phyloP scores from a whole-genome alignment of 2,113 vertebrate genomes.

The Actenoides lindsayi region DNA sequence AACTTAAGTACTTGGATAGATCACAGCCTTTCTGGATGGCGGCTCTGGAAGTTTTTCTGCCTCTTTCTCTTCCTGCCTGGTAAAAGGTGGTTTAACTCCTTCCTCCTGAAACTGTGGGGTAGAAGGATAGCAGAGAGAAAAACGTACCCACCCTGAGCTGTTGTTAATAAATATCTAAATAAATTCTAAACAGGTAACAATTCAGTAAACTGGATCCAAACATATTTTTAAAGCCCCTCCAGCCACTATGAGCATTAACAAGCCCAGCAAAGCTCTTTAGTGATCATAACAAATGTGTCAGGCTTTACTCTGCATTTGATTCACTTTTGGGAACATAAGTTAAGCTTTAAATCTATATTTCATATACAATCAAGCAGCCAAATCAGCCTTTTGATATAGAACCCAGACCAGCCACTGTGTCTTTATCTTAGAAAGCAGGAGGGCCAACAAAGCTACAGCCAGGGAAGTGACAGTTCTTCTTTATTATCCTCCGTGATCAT shows the following conservation, averaged over 20 bases:
- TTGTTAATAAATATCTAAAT: background rate
- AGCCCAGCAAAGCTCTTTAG: slow-evolving; percentile 46
- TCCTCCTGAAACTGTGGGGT: background rate
- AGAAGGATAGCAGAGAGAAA: background rate
- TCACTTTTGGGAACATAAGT: slow-evolving; percentile 55
- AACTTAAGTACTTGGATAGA: background rate
- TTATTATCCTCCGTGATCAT: slow-evolving; percentile 52
- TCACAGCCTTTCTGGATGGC: background rate
- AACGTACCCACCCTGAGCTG: background rate
- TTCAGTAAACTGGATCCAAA: slow-evolving; percentile 7
- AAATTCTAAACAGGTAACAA: background rate
- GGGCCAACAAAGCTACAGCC: slow-evolving; percentile 64
- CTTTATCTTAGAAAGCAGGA: slow-evolving; percentile 76
- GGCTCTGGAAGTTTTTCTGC: background rate
- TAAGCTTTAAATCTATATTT: slow-evolving; percentile 75
- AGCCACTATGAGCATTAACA: slow-evolving; percentile 20
- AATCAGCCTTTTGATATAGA: slow-evolving; percentile 71
- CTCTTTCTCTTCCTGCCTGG: background rate
- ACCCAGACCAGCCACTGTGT: slow-evolving; percentile 44
- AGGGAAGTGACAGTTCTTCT: slow-evolving; percentile 71
- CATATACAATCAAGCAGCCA: slow-evolving; percentile 69
- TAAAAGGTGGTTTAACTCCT: background rate
- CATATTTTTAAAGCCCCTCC: slow-evolving; percentile 42
- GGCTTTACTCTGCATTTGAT: slow-evolving; percentile 47
- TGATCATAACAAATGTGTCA: slow-evolving; percentile 57